A percentile compares a stretch with the other conserved stretches of the same genome.
Evolutionary conservation across 2,888 invertebrate genomes (phyloP).

Genomic region (Gandaritis pyraliata): DNA sequence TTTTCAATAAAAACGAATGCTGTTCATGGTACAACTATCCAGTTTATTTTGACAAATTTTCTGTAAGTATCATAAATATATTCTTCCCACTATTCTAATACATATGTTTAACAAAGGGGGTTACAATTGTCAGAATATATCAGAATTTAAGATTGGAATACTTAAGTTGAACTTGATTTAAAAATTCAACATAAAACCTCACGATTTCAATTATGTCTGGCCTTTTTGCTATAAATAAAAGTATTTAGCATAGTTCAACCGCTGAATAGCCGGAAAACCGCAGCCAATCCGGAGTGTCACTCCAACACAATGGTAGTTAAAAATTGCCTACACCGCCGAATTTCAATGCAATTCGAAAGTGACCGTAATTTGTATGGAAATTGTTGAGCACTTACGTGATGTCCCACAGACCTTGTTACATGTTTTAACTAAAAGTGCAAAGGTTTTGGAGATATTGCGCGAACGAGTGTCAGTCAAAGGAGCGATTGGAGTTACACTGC

Average conservation of each 20-base stretch:
- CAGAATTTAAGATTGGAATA: no score
- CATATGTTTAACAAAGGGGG: no score
- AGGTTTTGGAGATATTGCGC: conserved; percentile 37
- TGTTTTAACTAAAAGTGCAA: conserved; percentile 60
- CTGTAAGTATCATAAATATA: no score
- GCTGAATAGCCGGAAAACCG: conserved; percentile 18
- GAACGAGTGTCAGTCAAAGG: conserved; percentile 1
- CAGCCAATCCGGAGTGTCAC: conserved; percentile 40
- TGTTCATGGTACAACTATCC: background rate
- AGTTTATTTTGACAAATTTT: background rate
- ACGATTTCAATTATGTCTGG: conserved; percentile 1
- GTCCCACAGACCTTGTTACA: conserved; percentile 71
- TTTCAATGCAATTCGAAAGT: conserved; percentile 78
- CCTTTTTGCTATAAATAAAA: background rate
- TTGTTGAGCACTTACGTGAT: conserved; percentile 66
- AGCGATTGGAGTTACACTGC: no score
- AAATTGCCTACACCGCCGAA: conserved; percentile 63
- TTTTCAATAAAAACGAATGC: background rate
- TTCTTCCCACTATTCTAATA: no score
- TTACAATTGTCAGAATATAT: no score
- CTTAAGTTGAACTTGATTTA: no score
- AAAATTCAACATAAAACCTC: no score
- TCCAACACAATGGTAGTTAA: conserved; percentile 64
- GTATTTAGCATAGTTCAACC: background rate
- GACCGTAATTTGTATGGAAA: conserved; percentile 79